phyloP scores from a whole-genome alignment of 2,113 vertebrate genomes.

The Sapajus apella region DNA sequence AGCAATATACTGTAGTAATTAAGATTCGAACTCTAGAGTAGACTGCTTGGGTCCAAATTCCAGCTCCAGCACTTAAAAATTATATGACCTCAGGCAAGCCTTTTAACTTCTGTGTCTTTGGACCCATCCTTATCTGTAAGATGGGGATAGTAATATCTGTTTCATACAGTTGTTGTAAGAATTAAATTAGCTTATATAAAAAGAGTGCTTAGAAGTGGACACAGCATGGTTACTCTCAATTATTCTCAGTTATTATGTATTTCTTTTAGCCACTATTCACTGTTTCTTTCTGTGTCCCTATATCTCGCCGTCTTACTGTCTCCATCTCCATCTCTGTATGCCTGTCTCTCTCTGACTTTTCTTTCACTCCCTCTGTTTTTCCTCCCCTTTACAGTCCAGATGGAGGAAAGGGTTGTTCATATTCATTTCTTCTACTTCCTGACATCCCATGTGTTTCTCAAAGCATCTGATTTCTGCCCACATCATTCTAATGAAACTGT shows the following conservation, averaged over 20 bases:
- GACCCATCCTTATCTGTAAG: not conserved
- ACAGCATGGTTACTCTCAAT: not conserved
- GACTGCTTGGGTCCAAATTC: not conserved
- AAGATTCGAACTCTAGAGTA: not conserved
- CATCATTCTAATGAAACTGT: not conserved
- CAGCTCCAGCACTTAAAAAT: not conserved
- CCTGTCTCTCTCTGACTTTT: no score
- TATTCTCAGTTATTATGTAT: not conserved
- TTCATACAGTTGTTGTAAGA: not conserved
- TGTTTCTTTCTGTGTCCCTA: not conserved
- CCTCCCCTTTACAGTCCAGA: not conserved
- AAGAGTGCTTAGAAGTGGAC: not conserved
- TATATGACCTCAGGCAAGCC: not conserved
- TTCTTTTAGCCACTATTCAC: not conserved
- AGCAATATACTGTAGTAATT: not conserved
- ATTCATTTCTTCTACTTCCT: no score
- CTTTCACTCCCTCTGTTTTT: no score
- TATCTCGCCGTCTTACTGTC: no score
- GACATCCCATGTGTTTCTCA: accelerated
- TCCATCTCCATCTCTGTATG: no score
- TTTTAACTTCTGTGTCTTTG: not conserved
- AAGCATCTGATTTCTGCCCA: not conserved
- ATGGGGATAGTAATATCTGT: not conserved
- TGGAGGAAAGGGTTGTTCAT: not conserved
- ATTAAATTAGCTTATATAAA: not conserved